Evolutionary conservation across 2,888 invertebrate species (phyloP).

Genomic region (Leistus spinibarbis): DNA sequence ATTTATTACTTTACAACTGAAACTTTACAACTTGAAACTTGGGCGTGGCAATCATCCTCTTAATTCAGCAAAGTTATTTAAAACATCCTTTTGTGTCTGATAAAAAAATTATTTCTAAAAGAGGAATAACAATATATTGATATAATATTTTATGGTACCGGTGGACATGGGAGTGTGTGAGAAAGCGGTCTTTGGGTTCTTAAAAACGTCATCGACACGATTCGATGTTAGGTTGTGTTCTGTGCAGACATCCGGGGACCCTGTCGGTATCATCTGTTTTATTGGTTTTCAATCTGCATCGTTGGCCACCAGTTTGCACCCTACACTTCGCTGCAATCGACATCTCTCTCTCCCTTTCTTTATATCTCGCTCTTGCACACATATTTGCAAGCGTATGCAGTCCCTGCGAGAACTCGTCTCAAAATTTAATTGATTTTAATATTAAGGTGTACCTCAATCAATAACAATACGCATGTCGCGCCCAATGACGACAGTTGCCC

Average conservation of each 20-base stretch:
- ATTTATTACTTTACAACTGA: no score
- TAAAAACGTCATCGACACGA: not conserved
- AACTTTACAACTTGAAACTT: no score
- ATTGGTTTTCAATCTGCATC: constrained; percentile 45
- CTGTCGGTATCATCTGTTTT: constrained; percentile 44
- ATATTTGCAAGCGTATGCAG: not conserved
- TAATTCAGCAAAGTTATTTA: not conserved
- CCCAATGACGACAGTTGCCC: not conserved
- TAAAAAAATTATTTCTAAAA: not conserved
- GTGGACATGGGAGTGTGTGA: not conserved
- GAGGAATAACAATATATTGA: not conserved
- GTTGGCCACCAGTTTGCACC: constrained; percentile 18
- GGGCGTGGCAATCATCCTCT: no score
- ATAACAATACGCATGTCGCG: not conserved
- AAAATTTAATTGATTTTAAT: not conserved
- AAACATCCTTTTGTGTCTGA: no score
- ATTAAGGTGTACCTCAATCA: not conserved
- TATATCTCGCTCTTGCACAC: not conserved
- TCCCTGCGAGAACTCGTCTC: not conserved
- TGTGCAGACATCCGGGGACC: constrained; percentile 5
- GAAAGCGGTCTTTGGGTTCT: not conserved
- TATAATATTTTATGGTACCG: not conserved
- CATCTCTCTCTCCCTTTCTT: not conserved
- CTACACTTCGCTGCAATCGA: not conserved
- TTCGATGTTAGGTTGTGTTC: not conserved